Evolutionary conservation across 2,113 vertebrate genomes (phyloP), one percentile per base, ranked within the genome.

Genomic region (Cinclus mexicanus): DNA sequence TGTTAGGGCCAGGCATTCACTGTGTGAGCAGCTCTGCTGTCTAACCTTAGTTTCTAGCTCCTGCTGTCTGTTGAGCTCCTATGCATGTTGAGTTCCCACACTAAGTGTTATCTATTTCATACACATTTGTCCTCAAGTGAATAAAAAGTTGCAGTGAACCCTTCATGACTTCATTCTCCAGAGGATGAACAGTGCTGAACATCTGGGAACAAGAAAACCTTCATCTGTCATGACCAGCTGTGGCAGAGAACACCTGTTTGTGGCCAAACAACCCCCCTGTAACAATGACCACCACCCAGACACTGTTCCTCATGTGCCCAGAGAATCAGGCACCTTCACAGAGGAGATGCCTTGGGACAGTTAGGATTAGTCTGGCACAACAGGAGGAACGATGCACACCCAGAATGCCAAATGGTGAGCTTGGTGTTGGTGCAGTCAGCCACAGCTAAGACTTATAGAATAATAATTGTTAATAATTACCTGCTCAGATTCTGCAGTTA

Each of bases 341-440:
- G 25, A 88, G 18, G 37, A 39, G 28, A 15, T 3, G 4, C 22
- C 2, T 2, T 33, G 87, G 46, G 13, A 46, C 0, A 0, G 17
- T 7, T 65, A 0, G 0, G 46, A 18, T 91, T 74, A 39, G 64
- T 21, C n/a, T 1, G 1, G 16, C 26, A 61, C 9, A 7, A 52
- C 70, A 44, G 18, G 37, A 22, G 68, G 35, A 26, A 67, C 37
- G 37, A 20, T 78, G 26, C 44, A 39, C 21, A 23, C 9, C 42
- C 37, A 56, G 46, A 42, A 41, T 65, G 18, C 16, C 41, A 60
- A 31, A 50, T 1, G 13, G 13, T 46, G 33, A 59, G 49, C 17
- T 13, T 0, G 0, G 33, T 44, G 21, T 35, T 37, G 57, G 24
- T 31, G 17, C 17, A 44, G 63, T 23, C 53, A 71, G 55, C 21